phyloP scores from a whole-genome alignment of 2,797 vertebrate species.

The Anniella stebbinsi region DNA sequence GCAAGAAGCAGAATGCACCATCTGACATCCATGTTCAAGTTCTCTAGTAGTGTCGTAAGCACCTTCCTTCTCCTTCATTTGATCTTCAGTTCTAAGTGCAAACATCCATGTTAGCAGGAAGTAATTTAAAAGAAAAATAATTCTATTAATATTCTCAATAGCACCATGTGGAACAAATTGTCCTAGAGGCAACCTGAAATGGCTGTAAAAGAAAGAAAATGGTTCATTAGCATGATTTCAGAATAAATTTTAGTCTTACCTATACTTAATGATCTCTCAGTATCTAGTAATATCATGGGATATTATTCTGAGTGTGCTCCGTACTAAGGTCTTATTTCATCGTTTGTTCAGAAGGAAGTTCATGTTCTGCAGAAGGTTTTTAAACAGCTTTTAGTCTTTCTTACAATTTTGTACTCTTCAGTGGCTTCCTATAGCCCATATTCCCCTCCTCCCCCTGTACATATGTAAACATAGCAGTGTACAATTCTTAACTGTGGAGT shows the following conservation, averaged over 20 bases:
- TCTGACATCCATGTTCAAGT: neutral
- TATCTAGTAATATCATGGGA: constrained; percentile 39
- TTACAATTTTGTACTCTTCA: constrained; percentile 77
- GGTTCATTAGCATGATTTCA: constrained; percentile 35
- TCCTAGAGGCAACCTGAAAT: constrained; percentile 16
- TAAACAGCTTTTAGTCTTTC: constrained; percentile 71
- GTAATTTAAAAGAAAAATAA: neutral
- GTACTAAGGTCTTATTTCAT: constrained; percentile 42
- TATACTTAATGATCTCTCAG: constrained; percentile 21
- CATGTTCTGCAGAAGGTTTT: constrained; percentile 56
- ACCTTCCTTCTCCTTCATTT: constrained; percentile 38
- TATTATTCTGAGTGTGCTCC: constrained; percentile 38
- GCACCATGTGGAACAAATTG: constrained; percentile 30
- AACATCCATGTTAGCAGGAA: neutral
- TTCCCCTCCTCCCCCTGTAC: constrained; percentile 85
- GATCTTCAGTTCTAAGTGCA: constrained; percentile 49
- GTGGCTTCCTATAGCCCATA: constrained; percentile 73
- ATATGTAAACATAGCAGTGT: constrained; percentile 93
- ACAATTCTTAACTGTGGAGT: constrained; percentile 86
- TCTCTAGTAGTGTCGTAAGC: constrained; percentile 15
- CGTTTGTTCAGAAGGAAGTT: constrained; percentile 46
- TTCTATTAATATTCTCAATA: neutral
- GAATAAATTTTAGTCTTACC: constrained; percentile 16
- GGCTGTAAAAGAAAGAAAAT: constrained; percentile 28
- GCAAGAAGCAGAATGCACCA: neutral